Evolutionary conservation across 1,140 invertebrate species (phyloP), one percentile per base, ranked within the genome.

Genomic region (Pogonus chalceus): DNA sequence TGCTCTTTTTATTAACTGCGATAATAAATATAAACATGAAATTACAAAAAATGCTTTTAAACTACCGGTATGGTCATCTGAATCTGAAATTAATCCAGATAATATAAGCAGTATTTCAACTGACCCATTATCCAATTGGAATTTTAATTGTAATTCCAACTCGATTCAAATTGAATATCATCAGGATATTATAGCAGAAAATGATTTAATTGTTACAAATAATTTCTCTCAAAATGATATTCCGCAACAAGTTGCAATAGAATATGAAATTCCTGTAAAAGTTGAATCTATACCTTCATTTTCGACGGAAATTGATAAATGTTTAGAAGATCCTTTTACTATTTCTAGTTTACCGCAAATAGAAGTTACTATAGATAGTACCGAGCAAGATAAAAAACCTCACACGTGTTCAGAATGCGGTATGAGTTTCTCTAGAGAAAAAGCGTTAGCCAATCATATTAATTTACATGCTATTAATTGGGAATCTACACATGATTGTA

Each of bases 341-440:
- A 71, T 43, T 68, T 73, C 23, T 67, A 72, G 35, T 72, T 69
- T 52, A 37, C 53, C 2, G n/a, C 60, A 67, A 56, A 39, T 22
- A 24, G 39, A 52, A 23, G 65, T 60, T 56, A 35, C 52, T 2
- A 56, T 66, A 18, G 46, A 22, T 20, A 61, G 57, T 54, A 56
- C 63, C 20, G 52, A 62, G 0, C 47, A 55, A 21, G 53, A 53
- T 24, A 55, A 24, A 21, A 68, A 66, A 39, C 58, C 53, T 10
- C 56, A 66, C 23, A 55, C 56, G 0, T 73, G 71, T 47, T 62
- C 35, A 23, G 63, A 68, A 18, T 73, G 70, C 49, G 70, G 70
- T n/a, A 49, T 65, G 1, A 60, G 35, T 22, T 73, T 73, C 51
- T 56, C 66, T 1, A 56, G 64, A 3, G 61, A 61, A 7, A 63